phyloP scores from a whole-genome alignment of 1,140 invertebrate species.

The Achatina immaculata region DNA sequence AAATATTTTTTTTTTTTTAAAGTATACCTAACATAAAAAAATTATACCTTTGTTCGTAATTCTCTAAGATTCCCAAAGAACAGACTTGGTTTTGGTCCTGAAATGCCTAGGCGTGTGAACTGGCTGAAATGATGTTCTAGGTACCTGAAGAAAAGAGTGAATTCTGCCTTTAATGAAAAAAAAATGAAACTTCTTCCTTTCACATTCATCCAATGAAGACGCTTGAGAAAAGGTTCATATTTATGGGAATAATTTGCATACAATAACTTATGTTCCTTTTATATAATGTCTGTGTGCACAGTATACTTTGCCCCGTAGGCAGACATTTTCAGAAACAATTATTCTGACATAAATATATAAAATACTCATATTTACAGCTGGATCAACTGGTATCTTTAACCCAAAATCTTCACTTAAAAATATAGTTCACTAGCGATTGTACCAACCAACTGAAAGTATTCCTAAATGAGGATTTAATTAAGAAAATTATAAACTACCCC shows the following conservation, averaged over 20 bases:
- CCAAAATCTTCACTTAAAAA: no score
- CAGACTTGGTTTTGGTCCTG: conserved; percentile 56
- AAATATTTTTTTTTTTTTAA: no score
- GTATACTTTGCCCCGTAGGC: no score
- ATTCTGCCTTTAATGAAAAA: background rate
- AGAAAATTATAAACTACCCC: no score
- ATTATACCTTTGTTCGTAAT: conserved; percentile 56
- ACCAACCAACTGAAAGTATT: no score
- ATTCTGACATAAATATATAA: no score
- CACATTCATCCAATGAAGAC: background rate
- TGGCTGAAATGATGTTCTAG: conserved; percentile 10
- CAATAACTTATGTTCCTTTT: background rate
- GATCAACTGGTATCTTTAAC: no score
- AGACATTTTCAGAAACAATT: no score
- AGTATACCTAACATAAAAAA: no score
- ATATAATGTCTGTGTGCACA: background rate
- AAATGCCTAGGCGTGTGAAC: conserved; percentile 57
- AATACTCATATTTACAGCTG: no score
- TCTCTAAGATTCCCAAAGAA: conserved; percentile 57
- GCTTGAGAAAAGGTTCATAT: background rate
- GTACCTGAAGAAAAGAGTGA: background rate
- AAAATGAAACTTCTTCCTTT: background rate
- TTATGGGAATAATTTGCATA: background rate
- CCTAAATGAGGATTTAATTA: no score
- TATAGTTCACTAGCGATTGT: no score